A percentile compares a stretch with the other conserved stretches of the same genome.
Conservation (phyloP, 2,797 vertebrate genomes). For the Epinephelus coioides region DNA sequence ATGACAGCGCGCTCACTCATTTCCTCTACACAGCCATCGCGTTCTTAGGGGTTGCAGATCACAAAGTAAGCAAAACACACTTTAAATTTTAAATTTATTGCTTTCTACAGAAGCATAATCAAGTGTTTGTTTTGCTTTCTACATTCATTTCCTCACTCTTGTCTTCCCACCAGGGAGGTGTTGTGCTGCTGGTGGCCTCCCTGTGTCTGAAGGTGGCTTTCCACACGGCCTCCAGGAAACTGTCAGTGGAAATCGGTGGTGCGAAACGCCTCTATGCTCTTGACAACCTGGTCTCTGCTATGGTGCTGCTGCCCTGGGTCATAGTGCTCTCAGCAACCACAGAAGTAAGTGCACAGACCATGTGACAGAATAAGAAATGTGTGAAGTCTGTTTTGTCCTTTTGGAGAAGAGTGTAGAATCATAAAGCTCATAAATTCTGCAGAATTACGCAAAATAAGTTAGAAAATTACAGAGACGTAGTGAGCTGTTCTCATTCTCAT, state of each 20-base stretch:
- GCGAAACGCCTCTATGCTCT: conserved; percentile 95
- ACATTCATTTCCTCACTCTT: not conserved
- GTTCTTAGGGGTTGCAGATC: conserved; percentile 96
- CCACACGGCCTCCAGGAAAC: conserved; percentile 93
- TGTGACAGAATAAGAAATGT: not conserved
- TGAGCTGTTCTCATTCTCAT: not conserved
- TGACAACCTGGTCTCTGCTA: conserved; percentile 92
- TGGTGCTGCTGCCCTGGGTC: conserved; percentile 96
- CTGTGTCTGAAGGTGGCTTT: conserved; percentile 96
- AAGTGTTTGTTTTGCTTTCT: not conserved
- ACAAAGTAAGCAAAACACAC: conserved; percentile 89
- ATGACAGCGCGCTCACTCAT: conserved; percentile 97
- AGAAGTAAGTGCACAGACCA: conserved; percentile 86
- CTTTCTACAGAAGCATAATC: too few relatives aligned
- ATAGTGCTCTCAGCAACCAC: conserved; percentile 93
- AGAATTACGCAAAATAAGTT: too few relatives aligned
- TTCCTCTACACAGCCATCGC: conserved; percentile 94
- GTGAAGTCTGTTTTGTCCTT: not conserved
- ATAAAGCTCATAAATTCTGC: not conserved
- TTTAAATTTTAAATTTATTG: not conserved
- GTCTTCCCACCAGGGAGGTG: conserved; percentile 89
- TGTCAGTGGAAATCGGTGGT: conserved; percentile 95
- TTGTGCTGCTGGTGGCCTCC: conserved; percentile 93
- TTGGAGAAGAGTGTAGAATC: not conserved
- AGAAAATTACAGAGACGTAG: not conserved